Conservation (phyloP, 1,140 invertebrate species). For the Mya arenaria region DNA sequence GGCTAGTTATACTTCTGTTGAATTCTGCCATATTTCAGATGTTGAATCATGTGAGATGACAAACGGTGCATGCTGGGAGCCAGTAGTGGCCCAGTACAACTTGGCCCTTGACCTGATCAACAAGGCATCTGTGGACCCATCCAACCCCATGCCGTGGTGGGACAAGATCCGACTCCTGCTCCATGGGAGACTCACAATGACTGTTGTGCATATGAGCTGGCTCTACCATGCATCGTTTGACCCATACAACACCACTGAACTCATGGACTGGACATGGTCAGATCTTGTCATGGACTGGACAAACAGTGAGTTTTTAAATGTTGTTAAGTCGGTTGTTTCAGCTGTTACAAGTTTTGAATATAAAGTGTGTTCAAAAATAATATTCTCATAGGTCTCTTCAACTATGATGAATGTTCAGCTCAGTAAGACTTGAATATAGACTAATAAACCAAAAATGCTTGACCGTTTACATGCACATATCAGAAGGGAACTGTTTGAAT, state of each 20-base stretch:
- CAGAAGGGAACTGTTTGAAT: no score
- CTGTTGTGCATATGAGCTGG: conserved; percentile 92
- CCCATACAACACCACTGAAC: conserved; percentile 99
- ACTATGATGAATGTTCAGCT: no score
- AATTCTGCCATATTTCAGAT: conserved; percentile 69
- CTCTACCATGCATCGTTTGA: conserved; percentile 96
- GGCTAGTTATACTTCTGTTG: no score
- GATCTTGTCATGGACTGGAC: conserved; percentile 97
- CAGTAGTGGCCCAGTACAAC: conserved; percentile 97
- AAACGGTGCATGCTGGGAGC: conserved; percentile 99
- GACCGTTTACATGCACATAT: no score
- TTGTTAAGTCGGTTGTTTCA: no score
- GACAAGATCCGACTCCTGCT: conserved; percentile 96
- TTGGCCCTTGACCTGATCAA: conserved; percentile 89
- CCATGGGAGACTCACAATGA: conserved; percentile 95
- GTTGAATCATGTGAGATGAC: conserved; percentile 87
- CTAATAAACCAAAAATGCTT: no score
- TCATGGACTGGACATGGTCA: conserved; percentile 98
- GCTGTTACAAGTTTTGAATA: no score
- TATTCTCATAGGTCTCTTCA: no score
- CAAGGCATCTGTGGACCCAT: conserved; percentile 95
- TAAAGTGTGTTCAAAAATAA: no score
- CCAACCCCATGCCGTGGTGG: conserved; percentile 95
- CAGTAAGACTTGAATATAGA: no score
- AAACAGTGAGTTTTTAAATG: conserved; percentile 87